Conservation (phyloP, 2,113 vertebrate species). For the Eudorcas thomsonii region DNA sequence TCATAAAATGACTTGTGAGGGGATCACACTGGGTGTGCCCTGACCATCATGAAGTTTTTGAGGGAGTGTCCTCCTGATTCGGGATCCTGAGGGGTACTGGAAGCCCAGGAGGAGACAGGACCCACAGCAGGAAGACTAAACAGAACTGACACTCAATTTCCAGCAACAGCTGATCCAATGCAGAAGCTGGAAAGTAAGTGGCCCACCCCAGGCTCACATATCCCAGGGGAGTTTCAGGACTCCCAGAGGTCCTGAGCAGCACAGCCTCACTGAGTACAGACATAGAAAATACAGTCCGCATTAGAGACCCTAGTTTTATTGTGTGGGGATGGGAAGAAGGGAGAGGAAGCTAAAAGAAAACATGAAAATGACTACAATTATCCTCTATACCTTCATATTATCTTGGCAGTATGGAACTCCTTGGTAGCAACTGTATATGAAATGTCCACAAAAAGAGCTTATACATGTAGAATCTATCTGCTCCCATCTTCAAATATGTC, state of each 20-base stretch:
- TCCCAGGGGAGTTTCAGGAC: background rate
- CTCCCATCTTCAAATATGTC: background rate
- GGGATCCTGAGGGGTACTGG: background rate
- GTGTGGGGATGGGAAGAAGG: background rate
- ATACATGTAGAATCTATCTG: background rate
- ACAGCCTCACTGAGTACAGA: background rate
- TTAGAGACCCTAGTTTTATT: background rate
- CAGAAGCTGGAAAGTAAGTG: background rate
- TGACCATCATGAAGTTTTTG: background rate
- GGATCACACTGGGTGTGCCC: background rate
- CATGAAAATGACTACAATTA: slow-evolving; percentile 5
- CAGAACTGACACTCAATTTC: background rate
- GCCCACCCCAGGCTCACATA: background rate
- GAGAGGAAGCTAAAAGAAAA: background rate
- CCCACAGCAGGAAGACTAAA: background rate
- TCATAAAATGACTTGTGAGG: background rate
- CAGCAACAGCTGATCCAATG: background rate
- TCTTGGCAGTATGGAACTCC: background rate
- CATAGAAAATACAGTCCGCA: background rate
- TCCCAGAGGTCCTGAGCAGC: background rate
- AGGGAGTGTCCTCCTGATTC: background rate
- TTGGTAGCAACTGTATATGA: background rate
- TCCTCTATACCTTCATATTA: background rate
- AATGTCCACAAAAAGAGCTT: background rate
- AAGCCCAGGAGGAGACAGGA: background rate